Percentiles rank a stretch among this genome's conserved stretches.
These are phyloP conservation scores for Monochamus saltuarius DNA, from an alignment of 1,140 invertebrate species.

Conservation along the genomic window DNA sequence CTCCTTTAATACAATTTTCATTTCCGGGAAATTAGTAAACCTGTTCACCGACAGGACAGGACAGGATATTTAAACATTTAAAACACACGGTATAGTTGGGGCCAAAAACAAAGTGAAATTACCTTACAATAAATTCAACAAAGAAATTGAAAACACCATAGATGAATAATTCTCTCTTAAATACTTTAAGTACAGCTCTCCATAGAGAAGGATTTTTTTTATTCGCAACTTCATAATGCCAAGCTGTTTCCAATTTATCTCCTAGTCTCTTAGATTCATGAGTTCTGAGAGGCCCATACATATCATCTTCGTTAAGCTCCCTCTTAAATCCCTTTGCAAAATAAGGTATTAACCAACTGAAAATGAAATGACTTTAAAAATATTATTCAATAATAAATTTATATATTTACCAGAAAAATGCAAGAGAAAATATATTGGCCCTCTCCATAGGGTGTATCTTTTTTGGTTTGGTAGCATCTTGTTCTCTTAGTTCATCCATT, in stretches of 20 bases:
- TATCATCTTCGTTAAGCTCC: conserved; percentile 30
- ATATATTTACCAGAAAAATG: conserved; percentile 36
- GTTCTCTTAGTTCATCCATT: no score
- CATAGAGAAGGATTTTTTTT: conserved; percentile 45
- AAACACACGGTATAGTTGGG: no score
- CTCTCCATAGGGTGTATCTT: conserved; percentile 22
- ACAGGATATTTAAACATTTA: no score
- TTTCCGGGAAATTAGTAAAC: background rate
- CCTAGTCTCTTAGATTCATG: conserved; percentile 51
- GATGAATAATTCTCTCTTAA: conserved; percentile 22
- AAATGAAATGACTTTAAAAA: conserved; percentile 6
- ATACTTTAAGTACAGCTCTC: conserved; percentile 30
- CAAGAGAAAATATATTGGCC: conserved; percentile 23
- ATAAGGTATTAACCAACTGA: conserved; percentile 43
- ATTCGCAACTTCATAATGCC: conserved; percentile 51
- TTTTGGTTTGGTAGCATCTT: background rate
- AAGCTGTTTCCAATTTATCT: conserved; percentile 57
- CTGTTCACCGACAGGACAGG: background rate
- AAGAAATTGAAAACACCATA: conserved; percentile 25
- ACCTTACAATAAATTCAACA: conserved; percentile 26
- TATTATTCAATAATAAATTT: conserved; percentile 1
- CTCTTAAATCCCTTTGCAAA: conserved; percentile 25
- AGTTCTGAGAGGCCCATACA: conserved; percentile 21
- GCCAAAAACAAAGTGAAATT: no score
- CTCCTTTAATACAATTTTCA: no score